Percentiles rank a stretch among this genome's conserved stretches.
These are phyloP conservation scores for Antheraea mylitta DNA, from an alignment of 1,140 invertebrate genomes.

Conservation along the genomic window DNA sequence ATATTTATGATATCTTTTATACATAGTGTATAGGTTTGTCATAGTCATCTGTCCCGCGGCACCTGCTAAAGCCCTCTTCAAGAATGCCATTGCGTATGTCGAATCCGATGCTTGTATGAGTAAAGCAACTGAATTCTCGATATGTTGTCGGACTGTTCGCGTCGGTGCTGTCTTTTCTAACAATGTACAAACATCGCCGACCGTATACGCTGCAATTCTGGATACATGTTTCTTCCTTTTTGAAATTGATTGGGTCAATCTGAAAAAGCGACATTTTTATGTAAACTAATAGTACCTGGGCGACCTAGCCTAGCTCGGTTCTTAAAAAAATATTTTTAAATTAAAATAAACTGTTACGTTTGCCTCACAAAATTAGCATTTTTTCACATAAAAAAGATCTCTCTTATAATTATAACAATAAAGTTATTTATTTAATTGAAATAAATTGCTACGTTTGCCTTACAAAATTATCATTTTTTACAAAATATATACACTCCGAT, in stretches of 20 bases:
- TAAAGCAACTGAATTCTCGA: conserved; percentile 56
- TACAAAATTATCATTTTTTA: no score
- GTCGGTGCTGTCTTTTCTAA: conserved; percentile 46
- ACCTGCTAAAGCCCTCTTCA: conserved; percentile 36
- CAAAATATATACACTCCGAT: no score
- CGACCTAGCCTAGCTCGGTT: no score
- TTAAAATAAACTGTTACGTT: no score
- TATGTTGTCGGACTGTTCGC: conserved; percentile 51
- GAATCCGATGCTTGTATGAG: conserved; percentile 57
- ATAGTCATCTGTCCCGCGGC: conserved; percentile 2
- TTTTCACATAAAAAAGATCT: no score
- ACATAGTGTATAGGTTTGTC: conserved; percentile 46
- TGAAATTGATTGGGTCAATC: conserved; percentile 63
- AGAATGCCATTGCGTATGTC: conserved; percentile 54
- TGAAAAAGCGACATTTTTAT: conserved; percentile 47
- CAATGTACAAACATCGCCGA: conserved; percentile 53
- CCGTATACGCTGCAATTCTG: conserved; percentile 56
- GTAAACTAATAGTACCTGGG: no score
- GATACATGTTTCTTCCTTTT: conserved; percentile 62
- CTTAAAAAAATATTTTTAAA: no score
- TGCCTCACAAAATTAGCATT: no score
- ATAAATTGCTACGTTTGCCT: no score
- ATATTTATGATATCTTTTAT: conserved; percentile 72
- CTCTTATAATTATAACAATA: no score
- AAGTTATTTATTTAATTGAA: no score